Base-by-base conservation (phyloP, 1,140 invertebrate genomes). In the Conus ventricosus region DNA sequence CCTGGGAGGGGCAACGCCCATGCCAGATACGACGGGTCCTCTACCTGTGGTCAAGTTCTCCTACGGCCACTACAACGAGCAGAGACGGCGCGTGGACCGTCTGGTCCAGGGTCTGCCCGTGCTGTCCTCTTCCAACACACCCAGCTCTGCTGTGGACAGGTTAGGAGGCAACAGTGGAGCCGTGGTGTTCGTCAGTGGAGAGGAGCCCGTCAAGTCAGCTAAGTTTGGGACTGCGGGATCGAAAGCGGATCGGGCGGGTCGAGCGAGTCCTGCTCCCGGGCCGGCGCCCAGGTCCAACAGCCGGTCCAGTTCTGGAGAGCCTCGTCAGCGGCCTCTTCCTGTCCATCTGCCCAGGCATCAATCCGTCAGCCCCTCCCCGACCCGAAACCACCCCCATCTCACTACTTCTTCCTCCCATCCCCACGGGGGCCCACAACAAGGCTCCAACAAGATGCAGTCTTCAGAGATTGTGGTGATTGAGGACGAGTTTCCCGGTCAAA, bases 41-140 rank as follows among this genome's bases (percentile, higher is more conserved):
- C 85, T 89, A 13, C 88, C 88, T 27, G 63, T 89, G 67, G 88
- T 89, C 10, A 89, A 89, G 63, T 89, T 89, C 71, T 51, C 85
- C 80, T 87, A 89, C 81, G 76, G 67, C 63, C 85, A 87, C 55
- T 89, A 89, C 85, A 85, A 87, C 39, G 89, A 89, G n/a, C 89
- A 89, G 82, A 67, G 89, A 27, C 25, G 82, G 57, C 87, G 87
- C 23, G 71, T 87, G 5, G 89, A 89, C 53, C 78, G 89, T 17
- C 67, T 89, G 53, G 89, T 89, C n/a, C 89, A 89, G 67, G 89
- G 89, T 39, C 82, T 89, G 15, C 89, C 89, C 10, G 86, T 87
- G 5, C 53, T 84, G 15, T 57, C 53, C 15, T 25, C 67, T 0
- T 55, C 80, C 63, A 55, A 25, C 75, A n/a, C 6, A 27, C 71